A percentile compares a stretch with the other conserved stretches of the same genome.
phyloP scores from a whole-genome alignment of 2,797 vertebrate species.

The Lepilemur septentrionalis region DNA sequence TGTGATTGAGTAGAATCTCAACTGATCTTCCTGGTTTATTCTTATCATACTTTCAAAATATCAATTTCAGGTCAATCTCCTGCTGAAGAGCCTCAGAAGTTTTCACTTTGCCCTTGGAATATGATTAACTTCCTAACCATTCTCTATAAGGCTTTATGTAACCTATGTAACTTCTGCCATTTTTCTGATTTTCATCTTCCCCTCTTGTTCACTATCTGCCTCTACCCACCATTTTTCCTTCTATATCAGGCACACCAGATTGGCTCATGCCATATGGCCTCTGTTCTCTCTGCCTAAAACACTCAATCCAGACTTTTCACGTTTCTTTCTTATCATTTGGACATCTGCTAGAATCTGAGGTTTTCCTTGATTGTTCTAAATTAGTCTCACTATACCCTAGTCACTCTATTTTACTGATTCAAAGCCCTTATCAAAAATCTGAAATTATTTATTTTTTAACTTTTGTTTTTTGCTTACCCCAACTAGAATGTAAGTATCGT shows the following conservation, averaged over 20 bases:
- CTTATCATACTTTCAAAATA: neutral
- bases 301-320: neutral
- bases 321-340: neutral
- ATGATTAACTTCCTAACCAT: neutral
- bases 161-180: neutral
- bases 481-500: neutral
- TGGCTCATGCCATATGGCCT: neutral
- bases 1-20: neutral
- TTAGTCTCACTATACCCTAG: neutral
- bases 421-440: neutral
- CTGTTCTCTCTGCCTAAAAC: neutral
- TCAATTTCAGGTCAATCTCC: neutral
- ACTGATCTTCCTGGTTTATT: neutral
- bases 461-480: neutral
- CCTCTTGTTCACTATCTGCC: neutral
- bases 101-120: neutral
- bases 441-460: neutral
- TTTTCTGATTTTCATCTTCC: neutral
- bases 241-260: neutral
- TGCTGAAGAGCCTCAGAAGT: neutral
- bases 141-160: neutral
- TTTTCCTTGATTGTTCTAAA: neutral
- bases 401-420: neutral
- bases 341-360: neutral
- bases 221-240: neutral